Evolutionary conservation across 2,888 invertebrate genomes (phyloP).

Genomic region (Doris montereyensis): DNA sequence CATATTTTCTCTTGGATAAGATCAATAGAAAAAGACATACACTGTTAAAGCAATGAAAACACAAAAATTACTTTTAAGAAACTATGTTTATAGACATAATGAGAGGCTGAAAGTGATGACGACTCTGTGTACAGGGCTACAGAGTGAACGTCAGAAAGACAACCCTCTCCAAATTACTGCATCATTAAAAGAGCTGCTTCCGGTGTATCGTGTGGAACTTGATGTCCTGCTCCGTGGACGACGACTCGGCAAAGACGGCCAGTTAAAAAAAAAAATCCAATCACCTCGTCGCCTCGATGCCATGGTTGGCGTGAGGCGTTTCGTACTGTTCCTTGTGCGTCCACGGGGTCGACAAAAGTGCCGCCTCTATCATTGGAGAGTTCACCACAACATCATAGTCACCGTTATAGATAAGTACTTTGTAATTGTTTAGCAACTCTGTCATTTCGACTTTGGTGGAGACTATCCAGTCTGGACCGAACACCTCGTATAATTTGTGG

Average conservation of each 20-base stretch:
- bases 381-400: constrained; percentile 37
- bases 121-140: too few species aligned
- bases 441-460: constrained; percentile 32
- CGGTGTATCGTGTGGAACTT: constrained; percentile 27
- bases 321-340: constrained; percentile 27
- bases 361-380: constrained; percentile 38
- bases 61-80: too few species aligned
- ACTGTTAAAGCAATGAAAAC: too few species aligned
- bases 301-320: too few species aligned
- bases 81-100: too few species aligned
- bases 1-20: too few species aligned
- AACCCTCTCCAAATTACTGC: not conserved
- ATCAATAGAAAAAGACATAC: too few species aligned
- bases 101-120: too few species aligned
- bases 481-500: constrained; percentile 27
- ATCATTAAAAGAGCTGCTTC: constrained; percentile 15
- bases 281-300: not conserved
- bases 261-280: not conserved
- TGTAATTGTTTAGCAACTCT: constrained; percentile 31
- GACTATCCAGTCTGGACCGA: constrained; percentile 37
- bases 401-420: constrained; percentile 39
- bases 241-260: constrained; percentile 26
- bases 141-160: too few species aligned
- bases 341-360: constrained; percentile 34
- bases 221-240: constrained; percentile 29